phyloP scores from a whole-genome alignment of 2,113 vertebrate species.

The Notarius lentiginosus region DNA sequence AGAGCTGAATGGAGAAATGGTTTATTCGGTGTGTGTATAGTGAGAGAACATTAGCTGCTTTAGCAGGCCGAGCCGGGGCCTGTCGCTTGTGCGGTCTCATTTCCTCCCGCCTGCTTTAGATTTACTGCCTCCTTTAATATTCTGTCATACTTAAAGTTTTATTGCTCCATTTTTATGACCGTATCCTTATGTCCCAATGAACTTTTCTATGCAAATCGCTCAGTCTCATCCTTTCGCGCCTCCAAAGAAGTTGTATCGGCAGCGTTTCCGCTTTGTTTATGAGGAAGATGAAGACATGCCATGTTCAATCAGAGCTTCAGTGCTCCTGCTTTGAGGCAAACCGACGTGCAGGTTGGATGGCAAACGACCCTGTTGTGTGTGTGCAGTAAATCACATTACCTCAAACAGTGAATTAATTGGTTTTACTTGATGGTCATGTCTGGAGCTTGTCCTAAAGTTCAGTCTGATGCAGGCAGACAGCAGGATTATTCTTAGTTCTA shows the following conservation, averaged over 20 bases:
- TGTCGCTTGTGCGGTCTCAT: conserved; percentile 56
- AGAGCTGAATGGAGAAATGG: conserved; percentile 55
- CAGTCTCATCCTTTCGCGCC: conserved; percentile 48
- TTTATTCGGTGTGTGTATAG: conserved; percentile 74
- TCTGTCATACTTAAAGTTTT: conserved; percentile 78
- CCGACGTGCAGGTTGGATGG: neutral
- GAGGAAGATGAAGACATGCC: conserved; percentile 48
- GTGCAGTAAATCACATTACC: conserved; percentile 27
- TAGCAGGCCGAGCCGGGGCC: conserved; percentile 57
- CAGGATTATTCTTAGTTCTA: neutral
- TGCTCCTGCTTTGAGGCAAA: neutral
- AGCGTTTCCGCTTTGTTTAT: conserved; percentile 43
- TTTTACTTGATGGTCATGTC: conserved; percentile 21
- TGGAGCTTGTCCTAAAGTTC: conserved; percentile 18
- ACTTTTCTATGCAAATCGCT: conserved; percentile 81
- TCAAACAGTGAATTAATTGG: conserved; percentile 20
- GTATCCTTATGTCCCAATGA: conserved; percentile 78
- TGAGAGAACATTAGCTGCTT: conserved; percentile 66
- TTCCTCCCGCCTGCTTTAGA: conserved; percentile 67
- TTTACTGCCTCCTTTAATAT: conserved; percentile 80
- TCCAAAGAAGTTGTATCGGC: conserved; percentile 26
- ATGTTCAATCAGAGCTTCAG: conserved; percentile 6
- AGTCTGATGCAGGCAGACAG: conserved; percentile 1
- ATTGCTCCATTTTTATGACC: conserved; percentile 71
- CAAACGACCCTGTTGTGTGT: neutral